These are phyloP conservation scores for Patella caerulea DNA, from an alignment of 2,888 invertebrate genomes.

Conservation along the genomic window DNA sequence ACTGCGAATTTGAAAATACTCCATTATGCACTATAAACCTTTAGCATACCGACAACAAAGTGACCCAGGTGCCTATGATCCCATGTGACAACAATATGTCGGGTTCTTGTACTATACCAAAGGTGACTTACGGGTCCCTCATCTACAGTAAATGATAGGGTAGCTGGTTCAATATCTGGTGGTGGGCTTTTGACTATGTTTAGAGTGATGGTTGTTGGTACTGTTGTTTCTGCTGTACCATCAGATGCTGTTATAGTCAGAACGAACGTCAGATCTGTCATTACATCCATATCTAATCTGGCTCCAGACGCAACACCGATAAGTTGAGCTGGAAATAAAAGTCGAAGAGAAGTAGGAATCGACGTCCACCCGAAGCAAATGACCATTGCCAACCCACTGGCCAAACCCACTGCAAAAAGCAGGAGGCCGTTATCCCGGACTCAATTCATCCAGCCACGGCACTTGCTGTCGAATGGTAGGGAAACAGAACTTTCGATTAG, in stretches of 20 bases:
- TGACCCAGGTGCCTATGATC: not conserved
- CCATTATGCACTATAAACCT: too few relatives aligned
- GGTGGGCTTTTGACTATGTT: not conserved
- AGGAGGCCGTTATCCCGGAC: too few relatives aligned
- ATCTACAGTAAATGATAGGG: not conserved
- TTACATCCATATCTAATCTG: not conserved
- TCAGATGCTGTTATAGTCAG: not conserved
- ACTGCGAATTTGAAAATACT: too few relatives aligned
- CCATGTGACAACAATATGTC: not conserved
- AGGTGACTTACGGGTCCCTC: not conserved
- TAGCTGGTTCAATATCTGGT: not conserved
- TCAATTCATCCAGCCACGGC: too few relatives aligned
- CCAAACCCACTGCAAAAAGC: not conserved
- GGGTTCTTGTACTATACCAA: not conserved
- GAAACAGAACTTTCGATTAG: too few relatives aligned
- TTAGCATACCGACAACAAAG: too few relatives aligned
- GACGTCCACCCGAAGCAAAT: not conserved
- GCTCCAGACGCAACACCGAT: not conserved
- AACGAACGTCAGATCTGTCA: not conserved
- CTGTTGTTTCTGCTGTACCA: not conserved
- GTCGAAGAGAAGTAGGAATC: not conserved
- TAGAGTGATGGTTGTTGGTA: not conserved
- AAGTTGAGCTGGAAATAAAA: not conserved
- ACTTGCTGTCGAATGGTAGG: too few relatives aligned
- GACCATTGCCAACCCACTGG: not conserved